Evolutionary conservation across 1,140 invertebrate genomes (phyloP).

Genomic region (Apis mellifera): DNA sequence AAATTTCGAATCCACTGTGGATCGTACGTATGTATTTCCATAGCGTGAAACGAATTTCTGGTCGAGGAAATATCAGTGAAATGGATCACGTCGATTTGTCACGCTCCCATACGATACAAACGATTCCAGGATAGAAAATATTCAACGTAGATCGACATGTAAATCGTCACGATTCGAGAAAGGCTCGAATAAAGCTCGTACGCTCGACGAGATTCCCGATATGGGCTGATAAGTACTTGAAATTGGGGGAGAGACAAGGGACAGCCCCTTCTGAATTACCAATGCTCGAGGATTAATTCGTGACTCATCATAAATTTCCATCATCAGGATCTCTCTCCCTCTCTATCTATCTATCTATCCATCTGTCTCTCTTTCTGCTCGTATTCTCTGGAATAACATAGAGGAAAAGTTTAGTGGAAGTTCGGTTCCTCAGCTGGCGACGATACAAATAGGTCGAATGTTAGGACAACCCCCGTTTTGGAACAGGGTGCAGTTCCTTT

Average conservation of each 20-base stretch:
- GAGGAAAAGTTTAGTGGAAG: slow-evolving; percentile 11
- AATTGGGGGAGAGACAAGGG: slow-evolving; percentile 34
- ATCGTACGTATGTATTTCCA: no score
- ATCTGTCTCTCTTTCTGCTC: background rate
- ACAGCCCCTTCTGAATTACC: slow-evolving; percentile 25
- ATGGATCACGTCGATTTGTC: no score
- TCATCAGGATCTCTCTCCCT: background rate
- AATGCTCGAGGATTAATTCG: slow-evolving; percentile 22
- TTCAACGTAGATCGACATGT: slow-evolving; percentile 55
- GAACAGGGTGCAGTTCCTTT: background rate
- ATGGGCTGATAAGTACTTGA: slow-evolving; percentile 35
- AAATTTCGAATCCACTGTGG: no score
- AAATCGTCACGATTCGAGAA: slow-evolving; percentile 69
- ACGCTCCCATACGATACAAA: no score
- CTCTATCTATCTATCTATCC: no score
- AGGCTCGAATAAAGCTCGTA: background rate
- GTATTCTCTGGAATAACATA: background rate
- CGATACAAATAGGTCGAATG: slow-evolving; percentile 29
- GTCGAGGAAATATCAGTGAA: no score
- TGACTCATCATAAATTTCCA: slow-evolving; percentile 31
- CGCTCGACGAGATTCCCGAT: slow-evolving; percentile 7
- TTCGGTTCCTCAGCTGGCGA: background rate
- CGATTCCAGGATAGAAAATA: slow-evolving; percentile 1
- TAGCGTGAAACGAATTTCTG: no score
- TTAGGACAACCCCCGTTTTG: background rate